Conservation (phyloP, 2,888 invertebrate species). For the Stomorhina lunata region DNA sequence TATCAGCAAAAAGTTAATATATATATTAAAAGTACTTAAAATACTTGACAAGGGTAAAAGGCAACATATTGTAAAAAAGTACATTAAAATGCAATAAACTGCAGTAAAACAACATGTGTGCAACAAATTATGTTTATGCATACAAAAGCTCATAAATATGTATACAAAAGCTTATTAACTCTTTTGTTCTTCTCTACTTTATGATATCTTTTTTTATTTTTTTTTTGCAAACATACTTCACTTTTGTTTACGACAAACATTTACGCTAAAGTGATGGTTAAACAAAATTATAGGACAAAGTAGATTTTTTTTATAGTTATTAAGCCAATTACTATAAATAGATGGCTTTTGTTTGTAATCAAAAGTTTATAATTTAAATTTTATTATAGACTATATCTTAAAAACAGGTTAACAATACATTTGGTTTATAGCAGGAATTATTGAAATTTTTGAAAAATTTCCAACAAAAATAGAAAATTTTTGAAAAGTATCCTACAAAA, state of each 20-base stretch:
- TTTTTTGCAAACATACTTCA: constrained; percentile 29
- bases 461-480: too few relatives aligned
- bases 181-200: constrained; percentile 19
- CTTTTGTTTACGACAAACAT: constrained; percentile 38
- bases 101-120: constrained; percentile 17
- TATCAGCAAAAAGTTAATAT: constrained; percentile 58
- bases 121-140: constrained; percentile 18
- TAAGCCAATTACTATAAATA: constrained; percentile 32
- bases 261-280: constrained; percentile 43
- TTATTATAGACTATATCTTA: too few relatives aligned
- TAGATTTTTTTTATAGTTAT: not conserved
- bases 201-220: not conserved
- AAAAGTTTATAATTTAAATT: too few relatives aligned
- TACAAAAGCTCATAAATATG: not conserved
- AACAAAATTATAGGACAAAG: constrained; percentile 35
- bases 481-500: too few relatives aligned
- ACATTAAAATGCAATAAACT: constrained; percentile 28
- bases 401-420: too few relatives aligned
- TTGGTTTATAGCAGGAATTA: too few relatives aligned
- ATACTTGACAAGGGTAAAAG: constrained; percentile 31
- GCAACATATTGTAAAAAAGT: constrained; percentile 32
- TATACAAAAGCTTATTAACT: not conserved
- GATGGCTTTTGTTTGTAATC: too few relatives aligned
- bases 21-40: constrained; percentile 58
- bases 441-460: too few relatives aligned